Evolutionary conservation across 2,888 invertebrate genomes (phyloP).

Genomic region (Hirtodrosophila confusa): DNA sequence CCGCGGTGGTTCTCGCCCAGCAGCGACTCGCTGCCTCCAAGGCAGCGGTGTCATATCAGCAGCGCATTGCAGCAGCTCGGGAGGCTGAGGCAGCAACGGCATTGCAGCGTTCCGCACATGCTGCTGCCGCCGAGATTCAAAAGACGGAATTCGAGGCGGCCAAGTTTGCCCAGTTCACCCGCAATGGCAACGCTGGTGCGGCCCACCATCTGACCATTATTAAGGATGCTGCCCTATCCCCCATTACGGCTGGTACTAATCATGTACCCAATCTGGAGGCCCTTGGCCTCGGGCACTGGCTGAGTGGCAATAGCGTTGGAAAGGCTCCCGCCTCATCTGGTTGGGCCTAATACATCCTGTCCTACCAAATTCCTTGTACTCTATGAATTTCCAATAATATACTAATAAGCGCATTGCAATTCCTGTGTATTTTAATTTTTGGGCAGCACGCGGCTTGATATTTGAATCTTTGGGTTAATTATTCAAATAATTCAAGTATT

Average conservation of each 20-base stretch:
- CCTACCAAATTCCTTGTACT: background rate
- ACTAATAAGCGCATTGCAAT: constrained; percentile 41
- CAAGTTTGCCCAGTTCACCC: constrained; percentile 87
- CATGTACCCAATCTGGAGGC: constrained; percentile 79
- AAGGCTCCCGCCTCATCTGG: constrained; percentile 39
- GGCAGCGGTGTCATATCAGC: constrained; percentile 89
- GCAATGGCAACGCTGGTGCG: constrained; percentile 86
- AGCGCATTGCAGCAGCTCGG: constrained; percentile 89
- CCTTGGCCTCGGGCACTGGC: constrained; percentile 74
- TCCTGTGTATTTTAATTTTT: background rate
- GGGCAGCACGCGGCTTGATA: background rate
- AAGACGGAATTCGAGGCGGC: constrained; percentile 87
- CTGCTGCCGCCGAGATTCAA: constrained; percentile 89
- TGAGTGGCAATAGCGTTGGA: constrained; percentile 42
- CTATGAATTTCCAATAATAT: background rate
- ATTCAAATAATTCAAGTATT: too few species aligned
- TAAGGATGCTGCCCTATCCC: constrained; percentile 86
- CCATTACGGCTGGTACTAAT: constrained; percentile 82
- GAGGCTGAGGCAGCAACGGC: constrained; percentile 90
- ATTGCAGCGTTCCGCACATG: constrained; percentile 88
- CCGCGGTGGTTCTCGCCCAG: constrained; percentile 88
- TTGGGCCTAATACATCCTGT: constrained; percentile 48
- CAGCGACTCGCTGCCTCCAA: constrained; percentile 89
- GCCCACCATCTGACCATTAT: constrained; percentile 87
- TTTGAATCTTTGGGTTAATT: too few species aligned